phyloP scores from a whole-genome alignment of 2,888 invertebrate genomes.

The Eristalis tenax region DNA sequence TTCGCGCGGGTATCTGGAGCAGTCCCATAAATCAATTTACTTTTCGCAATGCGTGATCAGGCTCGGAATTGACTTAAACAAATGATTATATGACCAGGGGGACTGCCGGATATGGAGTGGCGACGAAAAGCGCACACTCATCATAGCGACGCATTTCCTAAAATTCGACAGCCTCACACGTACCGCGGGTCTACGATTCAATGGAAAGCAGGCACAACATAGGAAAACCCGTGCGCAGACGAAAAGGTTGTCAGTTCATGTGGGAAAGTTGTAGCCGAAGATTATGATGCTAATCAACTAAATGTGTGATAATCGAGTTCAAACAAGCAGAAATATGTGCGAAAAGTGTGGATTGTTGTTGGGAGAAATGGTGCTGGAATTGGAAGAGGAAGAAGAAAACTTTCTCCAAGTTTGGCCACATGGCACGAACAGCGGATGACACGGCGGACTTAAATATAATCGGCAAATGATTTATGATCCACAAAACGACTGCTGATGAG shows the following conservation, averaged over 20 bases:
- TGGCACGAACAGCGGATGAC: neutral
- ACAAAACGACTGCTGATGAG: conserved; percentile 17
- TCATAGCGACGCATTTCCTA: conserved; percentile 4
- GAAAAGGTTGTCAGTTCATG: conserved; percentile 34
- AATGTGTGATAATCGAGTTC: conserved; percentile 50
- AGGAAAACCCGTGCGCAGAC: neutral
- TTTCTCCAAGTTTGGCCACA: conserved; percentile 21
- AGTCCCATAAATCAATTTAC: conserved; percentile 57
- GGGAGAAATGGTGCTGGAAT: neutral
- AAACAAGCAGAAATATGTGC: conserved; percentile 12
- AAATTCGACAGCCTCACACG: neutral
- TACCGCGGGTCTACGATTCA: neutral
- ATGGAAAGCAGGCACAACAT: too few species aligned
- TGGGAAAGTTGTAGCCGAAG: conserved; percentile 55
- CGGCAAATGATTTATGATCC: conserved; percentile 30
- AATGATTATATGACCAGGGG: conserved; percentile 58
- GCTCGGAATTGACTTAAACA: conserved; percentile 54
- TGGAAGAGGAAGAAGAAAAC: conserved; percentile 34
- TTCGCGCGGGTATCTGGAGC: conserved; percentile 30
- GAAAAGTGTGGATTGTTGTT: conserved; percentile 22
- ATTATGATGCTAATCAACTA: conserved; percentile 42
- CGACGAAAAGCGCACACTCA: conserved; percentile 22
- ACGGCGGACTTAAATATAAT: conserved; percentile 10
- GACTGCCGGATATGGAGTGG: conserved; percentile 23
- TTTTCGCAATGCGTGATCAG: conserved; percentile 37